Evolutionary conservation across 2,113 vertebrate genomes (phyloP), one percentile per base, ranked within the genome.

Genomic region (Andinoacara biseriatus): DNA sequence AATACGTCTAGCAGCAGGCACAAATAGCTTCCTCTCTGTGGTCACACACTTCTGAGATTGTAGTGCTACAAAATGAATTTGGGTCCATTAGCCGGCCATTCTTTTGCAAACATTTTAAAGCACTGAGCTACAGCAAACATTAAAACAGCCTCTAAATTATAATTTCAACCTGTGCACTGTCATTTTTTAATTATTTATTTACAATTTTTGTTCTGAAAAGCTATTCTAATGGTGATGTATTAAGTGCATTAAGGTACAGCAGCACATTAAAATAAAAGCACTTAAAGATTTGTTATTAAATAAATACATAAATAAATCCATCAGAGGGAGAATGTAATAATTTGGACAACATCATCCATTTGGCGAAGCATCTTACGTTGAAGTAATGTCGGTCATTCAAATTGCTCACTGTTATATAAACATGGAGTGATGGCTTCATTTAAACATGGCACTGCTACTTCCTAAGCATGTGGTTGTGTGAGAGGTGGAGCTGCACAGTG

Each of bases 401-500:
- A 82, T 38, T 4, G 38, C 24, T 83, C n/a, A 17, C 10, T 38
- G 7, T 80, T 58, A 62, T 31, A 17, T 52, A n/a, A 52, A 35
- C 35, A 72, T 49, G 29, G 40, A 6, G 20, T 54, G 26, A 58
- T n/a, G 20, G 20, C 46, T 81, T 49, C 13, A 74, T 76, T 74
- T 22, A 81, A 38, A 74, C 57, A 54, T 29, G 49, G 35, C 43
- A 24, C 5, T 38, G 15, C 15, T n/a, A n/a, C 14, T 14, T 0
- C 24, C 11, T 5, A 31, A 76, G 58, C 62, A 54, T 59, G 31
- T 76, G 75, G 52, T n/a, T 58, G 11, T 26, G 24, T 22, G 63
- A 38, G 76, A 43, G 35, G 81, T 10, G n/a, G 62, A 74, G 84
- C 58, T 76, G 56, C 18, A 10, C 31, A 22, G 75, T 46, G 56